Evolutionary conservation across 2,797 vertebrate species (phyloP), one percentile per base, ranked within the genome.

Genomic region (Sebastiscus tertius): DNA sequence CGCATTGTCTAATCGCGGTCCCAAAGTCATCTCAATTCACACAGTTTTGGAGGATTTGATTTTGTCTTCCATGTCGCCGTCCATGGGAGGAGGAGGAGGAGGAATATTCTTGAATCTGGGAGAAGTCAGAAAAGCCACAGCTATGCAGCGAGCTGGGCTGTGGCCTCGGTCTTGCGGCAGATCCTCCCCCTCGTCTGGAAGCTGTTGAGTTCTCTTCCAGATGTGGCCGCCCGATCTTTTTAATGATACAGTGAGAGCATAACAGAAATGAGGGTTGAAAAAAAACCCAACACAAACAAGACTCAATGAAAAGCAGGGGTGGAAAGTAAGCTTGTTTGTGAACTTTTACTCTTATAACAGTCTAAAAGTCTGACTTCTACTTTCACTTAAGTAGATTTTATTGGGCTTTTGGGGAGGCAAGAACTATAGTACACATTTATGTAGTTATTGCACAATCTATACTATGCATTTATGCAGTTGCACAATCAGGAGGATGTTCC

Each of bases 141-240:
- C 8, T 92, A 95, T 94, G 92, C 66, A 82, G 85, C n/a, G n/a
- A 87, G 76, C 85, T 60, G 84, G 83, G 91, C 85, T 76, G 82
- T 77, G 90, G 88, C 87, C 87, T 87, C 66, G 70, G 56, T 84
- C 83, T 78, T 29, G 87, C 22, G 22, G 82, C 66, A 29, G 84
- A 84, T 87, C 93, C 92, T 89, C 88, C 89, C 87, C 87, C 88
- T 91, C 77, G 74, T 90, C 90, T 94, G 89, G 92, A 91, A 93
- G 88, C 90, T 77, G 89, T 88, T 90, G 89, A 93, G 81, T 77
- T 90, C 81, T 92, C 82, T 85, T 89, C 92, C 94, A 95, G 93
- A 95, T 94, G 94, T 94, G 87, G 79, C 64, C 7, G 79, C 75
- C 58, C 65, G 68, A 85, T 92, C 74, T 66, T 80, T 86, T 87